Conservation (phyloP, 2,888 invertebrate genomes). For the Apodemia hepburni region DNA sequence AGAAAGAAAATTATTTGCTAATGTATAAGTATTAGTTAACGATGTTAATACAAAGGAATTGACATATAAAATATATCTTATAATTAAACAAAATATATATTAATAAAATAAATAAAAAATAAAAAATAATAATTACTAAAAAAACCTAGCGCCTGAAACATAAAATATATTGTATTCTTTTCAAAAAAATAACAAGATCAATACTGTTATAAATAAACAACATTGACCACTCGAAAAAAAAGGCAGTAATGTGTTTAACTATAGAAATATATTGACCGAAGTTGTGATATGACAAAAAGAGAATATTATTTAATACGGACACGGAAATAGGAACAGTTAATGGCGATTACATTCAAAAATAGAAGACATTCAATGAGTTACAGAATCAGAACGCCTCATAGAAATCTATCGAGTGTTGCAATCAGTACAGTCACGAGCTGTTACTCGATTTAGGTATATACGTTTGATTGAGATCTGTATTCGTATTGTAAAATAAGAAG, state of each 20-base stretch:
- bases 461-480: constrained; percentile 1
- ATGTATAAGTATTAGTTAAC: too few relatives aligned
- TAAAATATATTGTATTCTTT: too few relatives aligned
- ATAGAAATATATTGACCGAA: not conserved
- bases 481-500: constrained; percentile 8
- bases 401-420: constrained; percentile 14
- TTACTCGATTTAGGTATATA: constrained; percentile 4
- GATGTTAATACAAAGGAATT: too few relatives aligned
- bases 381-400: constrained; percentile 12
- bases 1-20: too few relatives aligned
- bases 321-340: constrained; percentile 13
- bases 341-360: constrained; percentile 15
- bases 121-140: too few relatives aligned
- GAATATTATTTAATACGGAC: constrained; percentile 14
- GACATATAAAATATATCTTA: too few relatives aligned
- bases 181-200: too few relatives aligned
- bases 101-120: too few relatives aligned
- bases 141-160: too few relatives aligned
- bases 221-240: not conserved
- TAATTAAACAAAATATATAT: too few relatives aligned
- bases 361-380: constrained; percentile 10
- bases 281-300: not conserved
- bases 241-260: not conserved
- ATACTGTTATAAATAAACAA: too few relatives aligned
- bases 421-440: constrained; percentile 12